Evolutionary conservation across 2,888 invertebrate genomes (phyloP).

Genomic region (Cremastinae sp.): DNA sequence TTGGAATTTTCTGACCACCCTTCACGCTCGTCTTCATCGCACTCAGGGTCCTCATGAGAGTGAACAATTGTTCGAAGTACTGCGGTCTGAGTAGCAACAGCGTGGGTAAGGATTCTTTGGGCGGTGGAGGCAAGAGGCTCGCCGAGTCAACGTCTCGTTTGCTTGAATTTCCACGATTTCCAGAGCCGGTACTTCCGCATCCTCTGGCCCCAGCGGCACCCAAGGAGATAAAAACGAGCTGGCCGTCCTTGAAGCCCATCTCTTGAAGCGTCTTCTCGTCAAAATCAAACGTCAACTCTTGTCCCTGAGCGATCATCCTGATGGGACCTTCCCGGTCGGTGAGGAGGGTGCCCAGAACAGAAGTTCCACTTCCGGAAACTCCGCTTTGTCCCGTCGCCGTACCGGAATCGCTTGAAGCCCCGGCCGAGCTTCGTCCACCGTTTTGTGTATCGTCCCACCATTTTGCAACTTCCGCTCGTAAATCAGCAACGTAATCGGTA

Average conservation of each 20-base stretch:
- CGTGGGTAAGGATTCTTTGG: slow-evolving; percentile 92
- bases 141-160: slow-evolving; percentile 89
- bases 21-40: slow-evolving; percentile 91
- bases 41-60: slow-evolving; percentile 93
- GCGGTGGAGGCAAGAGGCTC: slow-evolving; percentile 92
- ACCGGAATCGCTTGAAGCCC: slow-evolving; percentile 4
- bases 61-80: slow-evolving; percentile 95
- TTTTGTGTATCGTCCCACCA: slow-evolving; percentile 90
- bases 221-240: slow-evolving; percentile 94
- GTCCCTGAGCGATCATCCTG: slow-evolving; percentile 95
- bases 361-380: slow-evolving; percentile 68
- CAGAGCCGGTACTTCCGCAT: slow-evolving; percentile 78
- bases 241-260: slow-evolving; percentile 96
- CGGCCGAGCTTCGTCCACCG: slow-evolving; percentile 55
- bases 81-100: slow-evolving; percentile 90
- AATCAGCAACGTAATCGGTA: slow-evolving; percentile 94
- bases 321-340: slow-evolving; percentile 88
- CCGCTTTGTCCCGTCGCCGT: slow-evolving; percentile 13
- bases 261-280: slow-evolving; percentile 95
- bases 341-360: slow-evolving; percentile 85
- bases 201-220: slow-evolving; percentile 88
- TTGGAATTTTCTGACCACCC: slow-evolving; percentile 86
- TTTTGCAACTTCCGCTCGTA: slow-evolving; percentile 96
- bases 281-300: slow-evolving; percentile 94
- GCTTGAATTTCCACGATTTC: slow-evolving; percentile 78